A percentile compares a stretch with the other conserved stretches of the same genome.
These are phyloP conservation scores for Cyphomyrus discorhynchus DNA, from an alignment of 2,113 vertebrate genomes.

Conservation along the genomic window DNA sequence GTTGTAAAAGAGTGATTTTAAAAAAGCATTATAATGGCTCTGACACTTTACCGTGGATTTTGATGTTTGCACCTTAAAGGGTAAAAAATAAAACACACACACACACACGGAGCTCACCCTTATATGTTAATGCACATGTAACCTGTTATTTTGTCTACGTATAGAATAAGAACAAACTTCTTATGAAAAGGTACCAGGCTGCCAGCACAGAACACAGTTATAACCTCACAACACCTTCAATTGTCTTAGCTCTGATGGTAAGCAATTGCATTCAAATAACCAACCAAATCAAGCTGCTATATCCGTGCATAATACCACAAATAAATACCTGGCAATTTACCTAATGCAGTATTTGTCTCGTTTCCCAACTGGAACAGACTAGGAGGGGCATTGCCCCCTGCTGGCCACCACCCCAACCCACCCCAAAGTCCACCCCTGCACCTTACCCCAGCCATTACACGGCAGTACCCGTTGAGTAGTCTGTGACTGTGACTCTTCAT, in stretches of 20 bases:
- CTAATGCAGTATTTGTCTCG: background rate
- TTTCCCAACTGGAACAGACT: background rate
- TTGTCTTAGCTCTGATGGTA: no score
- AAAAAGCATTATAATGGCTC: background rate
- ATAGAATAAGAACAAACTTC: background rate
- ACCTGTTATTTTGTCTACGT: background rate
- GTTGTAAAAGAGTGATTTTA: background rate
- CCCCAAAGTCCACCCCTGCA: background rate
- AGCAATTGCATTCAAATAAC: no score
- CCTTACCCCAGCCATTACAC: background rate
- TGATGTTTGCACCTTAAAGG: background rate
- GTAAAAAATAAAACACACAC: background rate
- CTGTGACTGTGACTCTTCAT: no score
- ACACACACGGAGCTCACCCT: background rate
- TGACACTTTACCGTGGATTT: background rate
- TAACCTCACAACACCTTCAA: no score
- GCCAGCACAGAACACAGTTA: no score
- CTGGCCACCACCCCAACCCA: background rate
- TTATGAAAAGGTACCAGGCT: no score
- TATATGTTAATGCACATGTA: background rate
- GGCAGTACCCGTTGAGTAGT: no score
- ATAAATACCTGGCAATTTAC: background rate
- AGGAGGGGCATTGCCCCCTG: background rate
- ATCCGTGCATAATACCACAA: background rate
- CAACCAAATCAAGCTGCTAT: no score